Percentiles rank a stretch among this genome's conserved stretches.
These are phyloP conservation scores for Hemiscyllium ocellatum DNA, from an alignment of 2,113 vertebrate genomes.

Conservation along the genomic window DNA sequence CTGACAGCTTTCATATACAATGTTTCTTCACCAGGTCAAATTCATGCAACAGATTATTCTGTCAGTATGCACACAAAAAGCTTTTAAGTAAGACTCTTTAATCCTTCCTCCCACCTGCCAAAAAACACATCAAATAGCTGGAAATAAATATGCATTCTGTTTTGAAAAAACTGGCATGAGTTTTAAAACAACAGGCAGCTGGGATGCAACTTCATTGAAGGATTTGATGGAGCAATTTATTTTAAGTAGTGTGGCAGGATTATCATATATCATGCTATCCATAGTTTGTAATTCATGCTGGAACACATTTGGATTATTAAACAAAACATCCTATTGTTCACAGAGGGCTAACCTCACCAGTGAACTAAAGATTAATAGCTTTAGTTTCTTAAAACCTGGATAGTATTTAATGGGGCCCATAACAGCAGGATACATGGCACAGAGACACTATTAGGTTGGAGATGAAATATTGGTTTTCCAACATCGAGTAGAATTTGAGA, in stretches of 20 bases:
- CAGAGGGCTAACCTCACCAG: not conserved
- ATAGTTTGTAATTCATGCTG: not conserved
- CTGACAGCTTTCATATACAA: constrained; percentile 49
- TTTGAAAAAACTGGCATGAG: not conserved
- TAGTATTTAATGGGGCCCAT: not conserved
- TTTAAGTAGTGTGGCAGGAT: not conserved
- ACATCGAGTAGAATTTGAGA: not conserved
- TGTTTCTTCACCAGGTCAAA: constrained; percentile 47
- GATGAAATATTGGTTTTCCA: not conserved
- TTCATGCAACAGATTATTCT: constrained; percentile 59
- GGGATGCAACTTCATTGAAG: not conserved
- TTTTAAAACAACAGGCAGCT: not conserved
- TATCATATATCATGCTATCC: not conserved
- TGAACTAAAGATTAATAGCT: not conserved
- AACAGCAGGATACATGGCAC: not conserved
- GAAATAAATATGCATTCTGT: constrained; percentile 1
- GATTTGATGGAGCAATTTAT: constrained; percentile 4
- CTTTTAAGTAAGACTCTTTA: constrained; percentile 40
- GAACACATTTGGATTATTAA: constrained; percentile 4
- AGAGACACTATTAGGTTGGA: too few relatives aligned
- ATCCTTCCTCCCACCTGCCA: constrained; percentile 40
- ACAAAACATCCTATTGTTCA: not conserved
- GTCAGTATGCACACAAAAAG: constrained; percentile 53
- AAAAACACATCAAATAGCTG: constrained; percentile 5
- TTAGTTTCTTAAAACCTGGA: not conserved